Evolutionary conservation across 37 sponge, comb jelly and placozoan species (phyloP).

Genomic region (Halichondria panicea): DNA sequence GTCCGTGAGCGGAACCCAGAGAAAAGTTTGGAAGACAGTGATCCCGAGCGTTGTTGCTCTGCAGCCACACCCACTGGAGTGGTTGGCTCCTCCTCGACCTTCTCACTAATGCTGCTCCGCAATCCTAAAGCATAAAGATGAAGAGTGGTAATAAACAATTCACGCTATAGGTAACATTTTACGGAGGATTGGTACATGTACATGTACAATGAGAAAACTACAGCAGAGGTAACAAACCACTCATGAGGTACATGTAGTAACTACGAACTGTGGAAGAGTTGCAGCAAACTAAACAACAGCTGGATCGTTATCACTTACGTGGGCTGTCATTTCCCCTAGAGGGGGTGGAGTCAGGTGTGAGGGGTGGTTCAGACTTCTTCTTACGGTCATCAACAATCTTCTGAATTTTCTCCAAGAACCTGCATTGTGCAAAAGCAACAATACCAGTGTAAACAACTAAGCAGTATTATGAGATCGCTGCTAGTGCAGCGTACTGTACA

Average conservation of each 20-base stretch:
- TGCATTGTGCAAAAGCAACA: too few species aligned
- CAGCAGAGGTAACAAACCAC: neutral
- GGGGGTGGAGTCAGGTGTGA: neutral
- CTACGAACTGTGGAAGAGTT: neutral
- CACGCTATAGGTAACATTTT: too few species aligned
- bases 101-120: too few species aligned
- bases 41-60: slow-evolving; percentile 21
- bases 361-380: slow-evolving; percentile 1
- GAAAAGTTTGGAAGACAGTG: slow-evolving; percentile 34
- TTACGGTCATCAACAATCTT: neutral
- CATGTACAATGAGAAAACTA: neutral
- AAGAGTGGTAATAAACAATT: too few species aligned
- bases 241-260: neutral
- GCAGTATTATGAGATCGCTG: too few species aligned
- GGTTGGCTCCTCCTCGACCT: neutral
- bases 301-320: neutral
- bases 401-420: slow-evolving; percentile 1
- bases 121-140: too few species aligned
- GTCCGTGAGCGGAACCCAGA: slow-evolving; percentile 28
- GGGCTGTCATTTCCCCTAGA: neutral
- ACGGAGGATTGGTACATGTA: too few species aligned
- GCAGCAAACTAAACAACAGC: neutral
- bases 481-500: too few species aligned
- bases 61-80: too few species aligned
- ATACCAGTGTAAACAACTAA: too few species aligned